Base-by-base conservation (phyloP, 2,113 vertebrate species). In the Dendrocopos noguchii region DNA sequence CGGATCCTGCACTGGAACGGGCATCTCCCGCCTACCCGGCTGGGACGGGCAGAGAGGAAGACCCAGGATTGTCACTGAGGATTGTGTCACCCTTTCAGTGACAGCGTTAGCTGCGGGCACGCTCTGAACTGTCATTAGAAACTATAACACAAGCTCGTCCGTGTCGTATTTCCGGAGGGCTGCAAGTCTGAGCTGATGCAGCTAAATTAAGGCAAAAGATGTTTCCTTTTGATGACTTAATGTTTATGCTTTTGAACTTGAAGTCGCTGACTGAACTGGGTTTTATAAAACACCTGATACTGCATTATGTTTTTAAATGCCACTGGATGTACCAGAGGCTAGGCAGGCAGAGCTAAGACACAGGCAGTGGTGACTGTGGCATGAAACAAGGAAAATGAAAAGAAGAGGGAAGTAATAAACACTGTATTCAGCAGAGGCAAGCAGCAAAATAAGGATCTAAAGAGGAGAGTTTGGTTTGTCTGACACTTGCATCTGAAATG, bases 401-500 rank as follows among this genome's bases (percentile, higher is more conserved):
- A 66, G 55, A 12, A 71, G 39, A 50, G 16, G 57, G 39, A 84
- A 85, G 76, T 18, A 33, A 65, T 39, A 77, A 84, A 46, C 31
- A 4, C 31, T 11, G 12, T 15, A 2, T 34, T 80, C 55, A 15
- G 70, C 60, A 64, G 55, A 66, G 67, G n/a, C 52, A 28, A 77
- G 31, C 27, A 55, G 56, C 29, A 47, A 67, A 53, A 46, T 28
- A 29, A 21, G 36, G 56, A 61, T 89, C 70, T 50, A 13, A 68
- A 75, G 27, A 73, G 44, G 9, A 63, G 15, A 22, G 42, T 55
- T 57, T 12, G 9, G 25, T 29, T 82, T 67, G 25, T 75, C 82
- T 80, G 67, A 44, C 82, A 61, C 64, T 76, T 88, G 83, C 56
- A 84, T 63, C 83, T 42, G 66, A 96, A 84, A 93, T 80, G 66